Base-by-base conservation (phyloP, 2,113 vertebrate genomes). In the Toxostoma redivivum region DNA sequence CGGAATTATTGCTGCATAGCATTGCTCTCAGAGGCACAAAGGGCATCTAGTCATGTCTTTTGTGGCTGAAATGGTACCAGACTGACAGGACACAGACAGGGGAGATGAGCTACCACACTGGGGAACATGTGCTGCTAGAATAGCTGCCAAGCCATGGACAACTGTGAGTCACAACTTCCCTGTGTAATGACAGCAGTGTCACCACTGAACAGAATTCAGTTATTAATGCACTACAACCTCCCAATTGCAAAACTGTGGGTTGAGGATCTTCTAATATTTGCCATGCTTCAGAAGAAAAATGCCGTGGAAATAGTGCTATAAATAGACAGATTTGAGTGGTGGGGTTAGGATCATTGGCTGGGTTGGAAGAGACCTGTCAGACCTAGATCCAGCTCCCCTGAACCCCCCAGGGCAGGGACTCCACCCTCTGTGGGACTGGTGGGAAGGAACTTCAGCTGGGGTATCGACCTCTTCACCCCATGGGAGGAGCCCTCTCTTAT, bases 361-460 rank as follows among this genome's bases (percentile, higher is more conserved):
- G 30, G 5, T 69, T 15, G 54, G 19, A 74, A 27, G 24, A 60
- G 17, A 47, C 7, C 45, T 67, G 8, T 6, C 22, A 35, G 21
- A 31, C 8, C 7, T 5, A 5, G 8, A 18, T 76, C 17, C 14
- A 53, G 0, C 2, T 1, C 1, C 8, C 6, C 24, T 19, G 30
- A 60, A 1, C 4, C 3, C 3, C 51, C 16, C 30, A 12, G 24
- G n/a, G 8, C 30, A 54, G 54, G 23, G 16, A 18, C 12, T 11
- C 11, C 25, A 15, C 9, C 21, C 14, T 67, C 38, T 27, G 17
- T 10, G 23, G 30, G 10, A 3, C 8, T 53, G 30, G 13, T 37
- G 44, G 4, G n/a, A 13, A 15, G 25, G 4, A 11, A 12, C 47
- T 40, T 12, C n/a, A 35, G 28, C 11, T n/a, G 21, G 28, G 33